Evolutionary conservation across 1,140 invertebrate species (phyloP).

Genomic region (Berghia stephanieae): DNA sequence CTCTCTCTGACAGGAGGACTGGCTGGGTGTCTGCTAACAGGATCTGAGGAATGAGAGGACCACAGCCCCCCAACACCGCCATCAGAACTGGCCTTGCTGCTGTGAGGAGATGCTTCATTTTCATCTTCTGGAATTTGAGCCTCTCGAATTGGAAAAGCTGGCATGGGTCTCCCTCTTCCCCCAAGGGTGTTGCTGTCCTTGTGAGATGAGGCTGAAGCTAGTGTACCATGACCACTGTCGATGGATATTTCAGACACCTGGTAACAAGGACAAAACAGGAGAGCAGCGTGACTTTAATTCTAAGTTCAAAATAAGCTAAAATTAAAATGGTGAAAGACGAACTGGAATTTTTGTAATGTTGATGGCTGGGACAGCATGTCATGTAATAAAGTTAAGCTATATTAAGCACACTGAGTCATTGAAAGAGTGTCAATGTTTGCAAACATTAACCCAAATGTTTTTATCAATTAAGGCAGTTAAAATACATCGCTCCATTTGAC

Average conservation of each 20-base stretch:
- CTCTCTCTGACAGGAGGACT: conserved; percentile 56
- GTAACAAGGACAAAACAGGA: background rate
- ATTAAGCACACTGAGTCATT: too few relatives aligned
- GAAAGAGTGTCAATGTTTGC: too few relatives aligned
- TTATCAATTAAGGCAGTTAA: too few relatives aligned
- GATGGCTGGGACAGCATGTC: too few relatives aligned
- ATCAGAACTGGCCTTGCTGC: conserved; percentile 13
- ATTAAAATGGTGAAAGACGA: too few relatives aligned
- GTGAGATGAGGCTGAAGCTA: conserved; percentile 48
- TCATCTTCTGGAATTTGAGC: conserved; percentile 40
- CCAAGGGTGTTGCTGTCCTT: conserved; percentile 32
- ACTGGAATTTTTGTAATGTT: too few relatives aligned
- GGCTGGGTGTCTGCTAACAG: conserved; percentile 41
- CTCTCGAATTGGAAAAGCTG: conserved; percentile 44
- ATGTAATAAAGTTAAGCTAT: too few relatives aligned
- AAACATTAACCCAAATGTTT: too few relatives aligned
- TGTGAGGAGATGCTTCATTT: conserved; percentile 37
- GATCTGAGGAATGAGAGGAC: background rate
- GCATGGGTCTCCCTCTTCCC: conserved; percentile 38
- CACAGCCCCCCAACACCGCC: background rate
- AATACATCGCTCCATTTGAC: too few relatives aligned
- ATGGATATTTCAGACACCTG: conserved; percentile 60
- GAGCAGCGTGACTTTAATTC: too few relatives aligned
- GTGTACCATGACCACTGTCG: conserved; percentile 65
- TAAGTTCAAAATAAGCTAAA: too few relatives aligned